These are phyloP conservation scores for Cyclura pinguis DNA, from an alignment of 2,797 vertebrate genomes.

Conservation along the genomic window DNA sequence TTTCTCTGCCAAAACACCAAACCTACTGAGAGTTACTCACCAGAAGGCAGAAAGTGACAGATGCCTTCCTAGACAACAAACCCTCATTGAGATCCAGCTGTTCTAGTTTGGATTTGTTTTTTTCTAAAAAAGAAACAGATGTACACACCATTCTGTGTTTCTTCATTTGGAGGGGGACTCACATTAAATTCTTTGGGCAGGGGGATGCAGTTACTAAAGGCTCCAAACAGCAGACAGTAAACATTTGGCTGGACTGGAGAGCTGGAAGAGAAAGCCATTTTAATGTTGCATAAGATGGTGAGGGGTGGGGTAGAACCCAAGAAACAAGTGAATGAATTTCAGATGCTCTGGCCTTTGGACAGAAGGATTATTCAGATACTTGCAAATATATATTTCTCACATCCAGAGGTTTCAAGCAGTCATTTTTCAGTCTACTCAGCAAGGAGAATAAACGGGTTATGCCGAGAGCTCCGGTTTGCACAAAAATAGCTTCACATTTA, in stretches of 20 bases:
- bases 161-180: background rate
- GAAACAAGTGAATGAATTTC: background rate
- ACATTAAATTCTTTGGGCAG: background rate
- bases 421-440: background rate
- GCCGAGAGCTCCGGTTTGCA: background rate
- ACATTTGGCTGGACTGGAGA: background rate
- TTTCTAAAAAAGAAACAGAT: background rate
- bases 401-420: background rate
- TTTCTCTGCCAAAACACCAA: accelerated
- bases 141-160: background rate
- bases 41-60: background rate
- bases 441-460: background rate
- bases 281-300: too few species aligned
- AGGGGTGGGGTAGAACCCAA: background rate
- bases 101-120: background rate
- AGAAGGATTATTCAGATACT: background rate
- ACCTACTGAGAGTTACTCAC: background rate
- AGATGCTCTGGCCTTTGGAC: background rate
- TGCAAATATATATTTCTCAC: background rate
- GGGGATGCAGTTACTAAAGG: background rate
- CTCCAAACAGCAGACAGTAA: too few species aligned
- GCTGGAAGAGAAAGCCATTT: background rate
- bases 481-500: background rate
- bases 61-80: background rate
- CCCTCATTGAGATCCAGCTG: background rate